A percentile compares a stretch with the other conserved stretches of the same genome.
These are phyloP conservation scores for Xiphophorus hellerii DNA, from an alignment of 2,113 vertebrate genomes.

Conservation along the genomic window DNA sequence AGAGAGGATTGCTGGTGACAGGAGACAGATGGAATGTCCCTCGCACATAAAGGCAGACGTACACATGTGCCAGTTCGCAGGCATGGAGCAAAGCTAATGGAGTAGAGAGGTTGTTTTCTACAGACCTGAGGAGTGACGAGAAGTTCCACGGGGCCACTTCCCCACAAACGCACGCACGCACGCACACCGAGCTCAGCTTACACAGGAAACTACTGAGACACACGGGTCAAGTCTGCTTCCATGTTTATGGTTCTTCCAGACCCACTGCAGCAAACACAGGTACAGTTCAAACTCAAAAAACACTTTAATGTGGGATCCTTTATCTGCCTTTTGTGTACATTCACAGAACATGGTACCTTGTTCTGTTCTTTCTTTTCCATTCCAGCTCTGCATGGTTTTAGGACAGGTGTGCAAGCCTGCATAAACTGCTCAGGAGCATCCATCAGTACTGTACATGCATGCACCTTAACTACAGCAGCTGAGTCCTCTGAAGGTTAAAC, in stretches of 20 bases:
- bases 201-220: conserved; percentile 78
- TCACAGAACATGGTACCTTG: conserved; percentile 33
- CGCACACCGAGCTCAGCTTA: conserved; percentile 47
- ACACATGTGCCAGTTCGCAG: conserved; percentile 47
- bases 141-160: conserved; percentile 45
- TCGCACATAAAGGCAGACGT: conserved; percentile 51
- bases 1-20: conserved; percentile 65
- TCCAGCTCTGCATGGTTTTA: conserved; percentile 52
- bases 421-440: conserved; percentile 44
- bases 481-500: conserved; percentile 76
- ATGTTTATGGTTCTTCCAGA: conserved; percentile 66
- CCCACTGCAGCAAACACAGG: conserved; percentile 34
- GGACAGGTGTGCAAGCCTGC: conserved; percentile 32
- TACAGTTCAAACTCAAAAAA: conserved; percentile 14
- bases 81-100: conserved; percentile 49
- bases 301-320: conserved; percentile 34
- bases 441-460: conserved; percentile 35
- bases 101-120: conserved; percentile 53
- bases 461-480: conserved; percentile 47
- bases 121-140: conserved; percentile 62
- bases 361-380: conserved; percentile 20
- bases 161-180: conserved; percentile 13
- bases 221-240: conserved; percentile 69
- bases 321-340: conserved; percentile 37
- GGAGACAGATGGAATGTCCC: conserved; percentile 72